Conservation (phyloP, 1,140 invertebrate genomes). For the Pogonognathellus flavescens region DNA sequence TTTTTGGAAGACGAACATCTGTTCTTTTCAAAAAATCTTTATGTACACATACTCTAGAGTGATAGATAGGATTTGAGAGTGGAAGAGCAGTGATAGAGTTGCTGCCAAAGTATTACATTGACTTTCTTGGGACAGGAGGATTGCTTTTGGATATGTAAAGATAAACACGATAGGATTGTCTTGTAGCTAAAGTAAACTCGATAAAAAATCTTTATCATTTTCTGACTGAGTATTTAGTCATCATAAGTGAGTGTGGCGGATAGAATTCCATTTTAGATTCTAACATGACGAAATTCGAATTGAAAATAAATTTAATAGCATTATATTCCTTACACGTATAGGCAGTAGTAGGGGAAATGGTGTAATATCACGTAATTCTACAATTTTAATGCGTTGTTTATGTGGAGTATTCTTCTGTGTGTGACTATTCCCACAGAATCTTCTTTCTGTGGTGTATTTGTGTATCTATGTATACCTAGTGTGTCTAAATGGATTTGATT, state of each 20-base stretch:
- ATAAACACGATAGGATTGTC: slow-evolving; percentile 47
- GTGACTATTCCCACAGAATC: not conserved
- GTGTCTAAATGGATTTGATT: too few species aligned
- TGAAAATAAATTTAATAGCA: not conserved
- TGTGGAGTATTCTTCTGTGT: not conserved
- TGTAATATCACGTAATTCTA: slow-evolving; percentile 37
- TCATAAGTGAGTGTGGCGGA: slow-evolving; percentile 18
- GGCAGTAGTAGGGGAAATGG: slow-evolving; percentile 17
- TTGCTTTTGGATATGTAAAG: slow-evolving; percentile 47
- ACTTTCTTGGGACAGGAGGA: slow-evolving; percentile 45
- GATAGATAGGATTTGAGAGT: slow-evolving; percentile 44
- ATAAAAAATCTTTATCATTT: slow-evolving; percentile 45
- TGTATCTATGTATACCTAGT: not conserved
- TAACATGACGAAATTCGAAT: slow-evolving; percentile 10
- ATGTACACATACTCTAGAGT: slow-evolving; percentile 48
- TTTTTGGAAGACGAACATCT: slow-evolving; percentile 65
- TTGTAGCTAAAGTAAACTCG: slow-evolving; percentile 45
- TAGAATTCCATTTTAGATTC: slow-evolving; percentile 1
- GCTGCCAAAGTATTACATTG: slow-evolving; percentile 40
- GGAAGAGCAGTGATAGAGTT: slow-evolving; percentile 48
- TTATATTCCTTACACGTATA: not conserved
- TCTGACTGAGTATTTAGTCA: slow-evolving; percentile 24
- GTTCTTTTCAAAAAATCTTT: slow-evolving; percentile 61
- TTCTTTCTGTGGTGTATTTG: not conserved
- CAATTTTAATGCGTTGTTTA: slow-evolving; percentile 35